Percentiles rank a stretch among this genome's conserved stretches.
phyloP scores from a whole-genome alignment of 2,797 vertebrate genomes.

The Mus caroli region DNA sequence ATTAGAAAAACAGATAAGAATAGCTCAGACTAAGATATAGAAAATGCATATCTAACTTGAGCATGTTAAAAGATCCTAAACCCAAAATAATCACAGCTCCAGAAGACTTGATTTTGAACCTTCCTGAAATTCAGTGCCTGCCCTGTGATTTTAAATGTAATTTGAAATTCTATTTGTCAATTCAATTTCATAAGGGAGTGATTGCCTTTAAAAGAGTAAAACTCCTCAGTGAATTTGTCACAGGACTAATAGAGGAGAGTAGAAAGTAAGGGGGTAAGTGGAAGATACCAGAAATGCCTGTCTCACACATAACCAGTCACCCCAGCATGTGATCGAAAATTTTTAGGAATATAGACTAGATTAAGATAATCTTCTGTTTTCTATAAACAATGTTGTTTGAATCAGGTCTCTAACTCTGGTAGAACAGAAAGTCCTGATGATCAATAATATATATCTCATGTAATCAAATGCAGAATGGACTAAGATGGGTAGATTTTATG shows the following conservation, averaged over 20 bases:
- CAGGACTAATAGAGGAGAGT: slow-evolving; percentile 44
- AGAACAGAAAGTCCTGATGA: slow-evolving; percentile 4
- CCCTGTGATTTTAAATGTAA: slow-evolving; percentile 73
- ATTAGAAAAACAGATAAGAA: slow-evolving; percentile 23
- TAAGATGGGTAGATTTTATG: neutral
- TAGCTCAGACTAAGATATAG: neutral
- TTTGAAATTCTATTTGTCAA: slow-evolving; percentile 69
- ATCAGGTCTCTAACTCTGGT: slow-evolving; percentile 59
- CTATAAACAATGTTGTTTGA: slow-evolving; percentile 12
- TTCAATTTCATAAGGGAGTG: slow-evolving; percentile 52
- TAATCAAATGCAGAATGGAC: slow-evolving; percentile 46
- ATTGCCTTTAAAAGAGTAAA: slow-evolving; percentile 71
- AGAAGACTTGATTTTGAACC: slow-evolving; percentile 71
- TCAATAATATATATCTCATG: slow-evolving; percentile 40
- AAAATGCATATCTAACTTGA: slow-evolving; percentile 59
- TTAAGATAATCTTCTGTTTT: slow-evolving; percentile 65
- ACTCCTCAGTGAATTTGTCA: slow-evolving; percentile 29
- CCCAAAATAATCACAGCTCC: slow-evolving; percentile 45
- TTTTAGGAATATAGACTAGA: slow-evolving; percentile 61
- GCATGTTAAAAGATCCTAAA: slow-evolving; percentile 67
- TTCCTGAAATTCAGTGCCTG: slow-evolving; percentile 66
- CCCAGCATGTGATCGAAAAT: slow-evolving; percentile 52
- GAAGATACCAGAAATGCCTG: slow-evolving; percentile 52
- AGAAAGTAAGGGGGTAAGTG: slow-evolving; percentile 59
- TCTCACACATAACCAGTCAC: slow-evolving; percentile 20